phyloP scores from a whole-genome alignment of 1,140 invertebrate species.

The Antheraea mylitta region DNA sequence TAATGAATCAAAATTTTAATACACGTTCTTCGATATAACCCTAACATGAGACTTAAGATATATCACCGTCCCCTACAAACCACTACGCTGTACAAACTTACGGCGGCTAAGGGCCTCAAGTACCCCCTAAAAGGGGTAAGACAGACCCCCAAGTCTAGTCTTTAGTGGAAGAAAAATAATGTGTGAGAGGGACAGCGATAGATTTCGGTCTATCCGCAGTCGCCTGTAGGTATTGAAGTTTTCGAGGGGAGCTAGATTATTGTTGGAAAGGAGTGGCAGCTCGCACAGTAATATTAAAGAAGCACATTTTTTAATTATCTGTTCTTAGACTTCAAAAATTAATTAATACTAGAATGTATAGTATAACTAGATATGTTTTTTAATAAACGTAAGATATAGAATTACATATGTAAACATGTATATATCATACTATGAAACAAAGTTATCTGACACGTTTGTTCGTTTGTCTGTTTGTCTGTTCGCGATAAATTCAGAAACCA shows the following conservation, averaged over 20 bases:
- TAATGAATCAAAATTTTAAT: too few relatives aligned
- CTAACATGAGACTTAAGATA: conserved; percentile 66
- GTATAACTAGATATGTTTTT: too few relatives aligned
- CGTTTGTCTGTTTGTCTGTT: too few relatives aligned
- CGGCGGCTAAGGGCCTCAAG: conserved; percentile 73
- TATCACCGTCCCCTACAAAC: conserved; percentile 70
- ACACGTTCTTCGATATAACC: conserved; percentile 32
- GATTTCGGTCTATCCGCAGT: conserved; percentile 19
- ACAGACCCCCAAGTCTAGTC: conserved; percentile 72
- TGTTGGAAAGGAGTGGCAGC: not conserved
- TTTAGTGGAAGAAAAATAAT: conserved; percentile 74
- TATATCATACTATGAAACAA: too few relatives aligned
- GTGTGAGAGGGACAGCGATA: conserved; percentile 52
- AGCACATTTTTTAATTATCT: not conserved
- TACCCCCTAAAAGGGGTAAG: conserved; percentile 76
- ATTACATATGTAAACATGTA: too few relatives aligned
- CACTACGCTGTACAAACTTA: conserved; percentile 77
- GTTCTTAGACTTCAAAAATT: too few relatives aligned
- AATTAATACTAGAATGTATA: too few relatives aligned
- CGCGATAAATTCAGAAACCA: too few relatives aligned
- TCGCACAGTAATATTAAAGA: not conserved
- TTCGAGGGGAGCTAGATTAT: conserved; percentile 4
- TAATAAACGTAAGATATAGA: too few relatives aligned
- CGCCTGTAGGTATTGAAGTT: not conserved
- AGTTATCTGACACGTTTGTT: too few relatives aligned